Percentiles rank a stretch among this genome's conserved stretches.
phyloP scores from a whole-genome alignment of 2,888 invertebrate genomes.

The Celastrina argiolus region DNA sequence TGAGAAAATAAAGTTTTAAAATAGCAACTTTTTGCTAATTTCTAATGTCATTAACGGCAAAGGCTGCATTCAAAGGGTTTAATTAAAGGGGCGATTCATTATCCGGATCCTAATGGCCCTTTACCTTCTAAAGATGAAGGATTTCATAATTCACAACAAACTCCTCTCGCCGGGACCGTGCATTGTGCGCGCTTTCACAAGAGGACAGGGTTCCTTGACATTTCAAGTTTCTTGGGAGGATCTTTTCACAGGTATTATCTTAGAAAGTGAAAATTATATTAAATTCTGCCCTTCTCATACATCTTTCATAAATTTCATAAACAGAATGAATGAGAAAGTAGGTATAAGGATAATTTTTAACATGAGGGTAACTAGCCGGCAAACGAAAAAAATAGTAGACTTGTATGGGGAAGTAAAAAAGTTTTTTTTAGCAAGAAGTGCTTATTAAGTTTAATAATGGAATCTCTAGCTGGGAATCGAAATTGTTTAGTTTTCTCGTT shows the following conservation, averaged over 20 bases:
- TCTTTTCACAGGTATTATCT: neutral
- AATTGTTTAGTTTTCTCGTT: too few relatives aligned
- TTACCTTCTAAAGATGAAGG: slow-evolving; percentile 12
- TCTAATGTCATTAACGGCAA: slow-evolving; percentile 14
- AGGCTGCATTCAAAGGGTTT: slow-evolving; percentile 10
- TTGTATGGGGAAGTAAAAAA: too few relatives aligned
- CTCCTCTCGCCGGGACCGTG: neutral
- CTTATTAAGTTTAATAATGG: too few relatives aligned
- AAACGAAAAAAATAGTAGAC: too few relatives aligned
- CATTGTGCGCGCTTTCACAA: neutral
- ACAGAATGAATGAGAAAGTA: too few relatives aligned
- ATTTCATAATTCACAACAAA: slow-evolving; percentile 11
- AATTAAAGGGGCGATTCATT: slow-evolving; percentile 18
- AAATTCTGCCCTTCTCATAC: too few relatives aligned
- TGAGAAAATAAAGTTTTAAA: neutral
- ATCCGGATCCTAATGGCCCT: neutral
- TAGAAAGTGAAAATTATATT: neutral
- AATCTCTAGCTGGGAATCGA: too few relatives aligned
- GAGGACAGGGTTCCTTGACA: neutral
- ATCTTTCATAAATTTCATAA: too few relatives aligned
- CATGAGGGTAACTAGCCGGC: too few relatives aligned
- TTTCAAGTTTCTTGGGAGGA: slow-evolving; percentile 7
- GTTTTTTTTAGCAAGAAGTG: too few relatives aligned
- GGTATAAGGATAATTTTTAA: too few relatives aligned
- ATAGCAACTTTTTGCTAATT: neutral